Evolutionary conservation across 2,113 vertebrate species (phyloP).

Genomic region (Gymnorhina tibicen): DNA sequence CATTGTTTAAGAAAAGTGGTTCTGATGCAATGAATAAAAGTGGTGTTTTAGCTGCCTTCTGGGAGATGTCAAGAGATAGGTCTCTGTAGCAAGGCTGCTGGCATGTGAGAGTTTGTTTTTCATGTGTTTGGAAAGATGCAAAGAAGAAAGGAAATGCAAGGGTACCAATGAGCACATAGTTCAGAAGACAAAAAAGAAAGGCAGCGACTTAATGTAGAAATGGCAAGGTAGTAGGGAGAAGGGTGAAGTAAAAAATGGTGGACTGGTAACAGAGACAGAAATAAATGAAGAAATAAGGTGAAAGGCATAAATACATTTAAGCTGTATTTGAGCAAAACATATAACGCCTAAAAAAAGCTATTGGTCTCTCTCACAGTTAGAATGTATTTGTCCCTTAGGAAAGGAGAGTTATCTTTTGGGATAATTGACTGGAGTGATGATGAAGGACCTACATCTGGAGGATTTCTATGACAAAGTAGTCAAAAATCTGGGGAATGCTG

Average conservation of each 20-base stretch:
- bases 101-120: not conserved
- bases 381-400: not conserved
- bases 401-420: not conserved
- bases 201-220: not conserved
- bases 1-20: not conserved
- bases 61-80: not conserved
- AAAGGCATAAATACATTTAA: not conserved
- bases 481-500: not conserved
- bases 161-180: not conserved
- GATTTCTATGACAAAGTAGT: not conserved
- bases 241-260: not conserved
- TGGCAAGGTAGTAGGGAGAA: not conserved
- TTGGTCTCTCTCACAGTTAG: not conserved
- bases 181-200: not conserved
- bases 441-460: not conserved
- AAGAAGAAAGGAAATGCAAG: not conserved
- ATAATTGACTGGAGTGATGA: not conserved
- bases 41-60: not conserved
- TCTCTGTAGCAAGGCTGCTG: not conserved
- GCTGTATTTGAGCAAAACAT: not conserved
- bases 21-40: slow-evolving; percentile 7
- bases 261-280: not conserved
- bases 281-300: not conserved
- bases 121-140: not conserved
- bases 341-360: not conserved